Base-by-base conservation (phyloP, 2,888 invertebrate species). In the Pemphredon lugubris region DNA sequence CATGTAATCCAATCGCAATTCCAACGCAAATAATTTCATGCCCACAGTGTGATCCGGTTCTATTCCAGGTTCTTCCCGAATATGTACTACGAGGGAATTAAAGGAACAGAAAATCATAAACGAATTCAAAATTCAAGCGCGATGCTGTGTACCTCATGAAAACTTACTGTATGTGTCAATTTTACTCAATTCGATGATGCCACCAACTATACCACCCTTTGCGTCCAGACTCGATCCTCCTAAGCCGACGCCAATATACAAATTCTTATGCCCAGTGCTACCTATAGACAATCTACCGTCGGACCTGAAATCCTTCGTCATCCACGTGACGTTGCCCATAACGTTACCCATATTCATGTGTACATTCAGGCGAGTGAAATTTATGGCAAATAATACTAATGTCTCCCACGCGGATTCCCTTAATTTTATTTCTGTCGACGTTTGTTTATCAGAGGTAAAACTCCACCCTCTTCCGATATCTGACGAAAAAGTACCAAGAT, bases 301-400 rank as follows among this genome's bases (percentile, higher is more conserved):
- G 57, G 97, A 97, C 87, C 95, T 94, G 88, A 98, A 96, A 88
- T 97, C 97, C 87, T 96, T 95, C 6, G 96, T 97, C 88, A 96
- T 93, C 98, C 98, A 98, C 94, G 93, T 94, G 65, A 98, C 98
- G 88, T 98, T 98, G 11, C 99, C 99, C 98, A 99, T 99, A 0
- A 99, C 98, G 87, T 99, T 99, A 40, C 98, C 98, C 98, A 99
- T 99, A 90, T 99, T 99, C 95, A 99, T 98, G 87, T 97, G 97
- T 7, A 99, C 97, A 90, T 98, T 98, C 55, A 99, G 92, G 83
- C 96, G 95, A 45, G 98, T 97, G 89, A 99, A 97, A 91, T 98
- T 98, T 40, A 99, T 95, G 0, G 97, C 97, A 91, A 98, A 98
- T 61, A 99, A 91, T 2, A 99, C 98, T 53, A 98, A 91, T 2